These are phyloP conservation scores for Centropus unirufus DNA, from an alignment of 2,113 vertebrate species.

Conservation along the genomic window DNA sequence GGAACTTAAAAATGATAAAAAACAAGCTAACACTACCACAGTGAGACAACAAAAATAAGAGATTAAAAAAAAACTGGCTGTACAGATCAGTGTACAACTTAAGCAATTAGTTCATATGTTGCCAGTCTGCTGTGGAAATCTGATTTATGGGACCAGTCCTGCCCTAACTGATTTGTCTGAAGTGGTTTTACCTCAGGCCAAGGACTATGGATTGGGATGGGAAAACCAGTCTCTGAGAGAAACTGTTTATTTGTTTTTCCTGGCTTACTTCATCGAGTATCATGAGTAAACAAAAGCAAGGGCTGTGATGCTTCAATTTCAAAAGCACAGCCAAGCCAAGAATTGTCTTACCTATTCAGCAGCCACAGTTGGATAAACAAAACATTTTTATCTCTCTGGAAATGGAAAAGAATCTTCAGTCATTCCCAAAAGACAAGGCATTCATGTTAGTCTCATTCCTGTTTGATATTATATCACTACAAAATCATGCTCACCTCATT, in stretches of 20 bases:
- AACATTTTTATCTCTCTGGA: background rate
- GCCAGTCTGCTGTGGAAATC: background rate
- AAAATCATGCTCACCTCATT: background rate
- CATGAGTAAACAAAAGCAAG: conserved; percentile 19
- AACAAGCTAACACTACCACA: background rate
- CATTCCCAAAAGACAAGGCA: background rate
- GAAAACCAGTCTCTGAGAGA: background rate
- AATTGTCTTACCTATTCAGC: background rate
- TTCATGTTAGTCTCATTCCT: background rate
- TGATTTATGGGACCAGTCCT: background rate
- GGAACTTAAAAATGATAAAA: background rate
- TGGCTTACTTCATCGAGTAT: background rate
- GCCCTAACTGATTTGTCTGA: background rate
- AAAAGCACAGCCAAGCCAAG: background rate
- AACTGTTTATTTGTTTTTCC: background rate
- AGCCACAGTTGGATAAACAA: background rate
- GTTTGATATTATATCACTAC: background rate
- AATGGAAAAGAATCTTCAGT: background rate
- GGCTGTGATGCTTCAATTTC: background rate
- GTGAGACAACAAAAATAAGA: background rate
- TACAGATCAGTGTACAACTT: background rate
- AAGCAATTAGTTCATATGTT: background rate
- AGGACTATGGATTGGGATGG: background rate
- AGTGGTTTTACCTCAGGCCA: conserved; percentile 33
- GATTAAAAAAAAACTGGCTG: background rate